Evolutionary conservation across 2,888 invertebrate genomes (phyloP).

Genomic region (Hirudinaria manillensis): DNA sequence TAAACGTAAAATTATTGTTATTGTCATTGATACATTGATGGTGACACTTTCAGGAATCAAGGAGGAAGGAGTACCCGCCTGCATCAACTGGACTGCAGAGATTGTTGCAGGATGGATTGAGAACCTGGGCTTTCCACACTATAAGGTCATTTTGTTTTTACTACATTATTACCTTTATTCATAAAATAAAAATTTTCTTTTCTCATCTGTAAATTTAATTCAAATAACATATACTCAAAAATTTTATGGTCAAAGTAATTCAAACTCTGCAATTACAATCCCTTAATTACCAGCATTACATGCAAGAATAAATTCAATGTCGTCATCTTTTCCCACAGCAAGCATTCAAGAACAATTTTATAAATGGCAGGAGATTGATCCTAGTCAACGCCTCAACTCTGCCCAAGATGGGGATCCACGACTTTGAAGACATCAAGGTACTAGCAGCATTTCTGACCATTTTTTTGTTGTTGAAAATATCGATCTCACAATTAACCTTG

Average conservation of each 20-base stretch:
- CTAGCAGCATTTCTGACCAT: background rate
- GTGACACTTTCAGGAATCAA: background rate
- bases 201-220: background rate
- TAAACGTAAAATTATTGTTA: no score
- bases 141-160: slow-evolving; percentile 17
- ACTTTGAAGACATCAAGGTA: slow-evolving; percentile 42
- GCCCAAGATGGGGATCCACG: slow-evolving; percentile 41
- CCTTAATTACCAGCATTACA: background rate
- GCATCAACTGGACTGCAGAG: slow-evolving; percentile 24
- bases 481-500: background rate
- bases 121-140: slow-evolving; percentile 29
- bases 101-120: slow-evolving; percentile 31
- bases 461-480: background rate
- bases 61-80: background rate
- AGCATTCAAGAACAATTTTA: slow-evolving; percentile 40
- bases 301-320: background rate
- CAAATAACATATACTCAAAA: no score
- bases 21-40: no score
- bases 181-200: background rate
- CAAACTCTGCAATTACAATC: background rate
- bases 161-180: background rate
- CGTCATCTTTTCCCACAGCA: slow-evolving; percentile 35
- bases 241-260: no score
- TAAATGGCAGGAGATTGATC: slow-evolving; percentile 41
- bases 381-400: slow-evolving; percentile 38